Base-by-base conservation (phyloP, 2,888 invertebrate genomes). In the Ectemnius continuus region DNA sequence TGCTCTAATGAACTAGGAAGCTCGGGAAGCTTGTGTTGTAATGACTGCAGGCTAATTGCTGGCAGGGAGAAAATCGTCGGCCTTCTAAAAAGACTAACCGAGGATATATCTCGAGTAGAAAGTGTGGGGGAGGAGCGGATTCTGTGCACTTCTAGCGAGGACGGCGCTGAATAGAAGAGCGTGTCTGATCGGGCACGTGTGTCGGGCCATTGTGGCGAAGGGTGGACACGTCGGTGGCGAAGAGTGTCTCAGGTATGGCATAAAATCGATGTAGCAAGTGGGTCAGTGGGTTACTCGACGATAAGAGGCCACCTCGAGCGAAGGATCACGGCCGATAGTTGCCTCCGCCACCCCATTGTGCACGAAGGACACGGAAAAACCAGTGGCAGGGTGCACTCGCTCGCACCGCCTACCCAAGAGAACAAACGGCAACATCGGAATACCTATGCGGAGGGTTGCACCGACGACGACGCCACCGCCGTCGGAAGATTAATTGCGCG, bases 261-360 rank as follows among this genome's bases (percentile, higher is more conserved):
- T 79, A 78, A 79, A 88, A 87, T 88, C 87, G 84, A 88, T 88
- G 85, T 48, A 78, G 78, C 77, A 86, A 86, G 81, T 85, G 79
- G 88, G 88, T 87, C 85, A 88, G 81, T 88, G 74, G 88, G 87
- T 86, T 85, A 84, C 79, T 79, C 80, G 75, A 76, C 84, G 84
- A 86, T 85, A 85, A 85, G 81, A 81, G 74, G 70, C 52, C 60
- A 64, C 72, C 66, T 75, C 61, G 72, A 58, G 52, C 60, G 60
- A 75, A 80, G 70, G 74, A 76, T 78, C 74, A 26, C 23, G 52
- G 64, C 48, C 71, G 68, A 72, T 75, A 80, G 68, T 57, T 26
- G 57, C 26, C 2, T 23, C 23, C 4, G 6, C 36, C 36, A 23
- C 36, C 11, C 36, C 36, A 36, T 36, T 36, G 8, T 36, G 8